Evolutionary conservation across 2,888 invertebrate genomes (phyloP).

Genomic region (Plebejus anna): DNA sequence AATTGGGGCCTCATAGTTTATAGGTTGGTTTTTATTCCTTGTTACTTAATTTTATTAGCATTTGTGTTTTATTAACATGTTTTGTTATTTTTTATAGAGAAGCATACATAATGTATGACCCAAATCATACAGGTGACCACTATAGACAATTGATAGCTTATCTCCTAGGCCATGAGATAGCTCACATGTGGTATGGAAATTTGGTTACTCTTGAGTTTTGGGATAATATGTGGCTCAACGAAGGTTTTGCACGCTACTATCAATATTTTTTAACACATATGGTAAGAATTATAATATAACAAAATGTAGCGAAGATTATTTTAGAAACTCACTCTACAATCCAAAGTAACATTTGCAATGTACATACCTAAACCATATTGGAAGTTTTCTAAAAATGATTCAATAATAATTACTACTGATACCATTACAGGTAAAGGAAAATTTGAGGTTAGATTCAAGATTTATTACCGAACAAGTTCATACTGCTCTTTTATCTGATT

Average conservation of each 20-base stretch:
- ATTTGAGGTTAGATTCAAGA: constrained; percentile 83
- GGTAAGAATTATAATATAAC: constrained; percentile 52
- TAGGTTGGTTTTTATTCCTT: constrained; percentile 59
- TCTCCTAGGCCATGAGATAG: constrained; percentile 84
- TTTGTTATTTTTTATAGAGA: constrained; percentile 31
- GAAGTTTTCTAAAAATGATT: too few species aligned
- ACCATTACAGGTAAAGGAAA: constrained; percentile 74
- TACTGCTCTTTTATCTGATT: constrained; percentile 79
- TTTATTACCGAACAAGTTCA: constrained; percentile 86
- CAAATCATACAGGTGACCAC: not conserved
- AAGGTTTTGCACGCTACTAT: constrained; percentile 86
- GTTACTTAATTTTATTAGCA: constrained; percentile 47
- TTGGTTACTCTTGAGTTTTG: constrained; percentile 83
- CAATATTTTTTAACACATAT: constrained; percentile 83
- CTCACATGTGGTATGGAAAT: constrained; percentile 88
- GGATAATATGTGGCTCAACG: constrained; percentile 82
- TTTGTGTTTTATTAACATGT: not conserved
- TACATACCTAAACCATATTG: too few species aligned
- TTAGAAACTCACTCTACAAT: not conserved
- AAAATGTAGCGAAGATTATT: not conserved
- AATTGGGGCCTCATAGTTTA: constrained; percentile 92
- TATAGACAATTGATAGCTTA: constrained; percentile 78
- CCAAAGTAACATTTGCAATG: too few species aligned
- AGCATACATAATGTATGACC: constrained; percentile 11
- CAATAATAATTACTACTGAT: not conserved